Base-by-base conservation (phyloP, 1,140 invertebrate species). In the Drosophila busckii region DNA sequence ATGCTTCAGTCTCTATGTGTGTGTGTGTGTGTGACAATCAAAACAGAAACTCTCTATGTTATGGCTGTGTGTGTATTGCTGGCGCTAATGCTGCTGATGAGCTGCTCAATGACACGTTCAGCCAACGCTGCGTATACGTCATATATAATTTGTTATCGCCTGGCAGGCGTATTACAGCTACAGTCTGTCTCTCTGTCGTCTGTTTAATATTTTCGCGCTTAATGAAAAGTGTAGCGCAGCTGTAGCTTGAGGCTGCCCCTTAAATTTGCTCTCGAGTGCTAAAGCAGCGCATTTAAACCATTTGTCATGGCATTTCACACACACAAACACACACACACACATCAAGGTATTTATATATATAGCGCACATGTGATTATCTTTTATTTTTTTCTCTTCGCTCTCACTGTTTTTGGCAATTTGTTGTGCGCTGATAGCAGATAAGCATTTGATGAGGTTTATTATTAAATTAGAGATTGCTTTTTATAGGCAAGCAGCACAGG, bases 391-490 rank as follows among this genome's bases (percentile, higher is more conserved):
- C 20, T 31, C 29, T n/a, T 38, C 29, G n/a, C 41, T 49, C 38
- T 50, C 45, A 35, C 35, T 12, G 68, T 68, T 71, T 54, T 50
- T 59, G 62, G 69, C 68, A 82, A 78, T 82, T 70, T 70, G 71
- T 62, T 68, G 73, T 41, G 65, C 58, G 71, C 67, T 82, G 73
- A 80, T 80, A 73, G 64, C 69, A 69, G 73, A 80, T 80, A 80
- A 80, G 75, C 73, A 73, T 82, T 80, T 80, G 73, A 80, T 82
- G 73, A 82, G 73, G 69, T 69, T 82, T 80, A 61, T 75, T 82
- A 50, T 71, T 55, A 59, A 69, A 82, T 75, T 56, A 46, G 54
- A 56, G 52, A 46, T 55, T 55, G 41, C 44, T 46, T 53, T 25
- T 28, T 17, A 37, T 41, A 13, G 48, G n/a, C 37, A n/a, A 37